Evolutionary conservation across 2,797 vertebrate species (phyloP).

Genomic region (Takifugu ocellatus): DNA sequence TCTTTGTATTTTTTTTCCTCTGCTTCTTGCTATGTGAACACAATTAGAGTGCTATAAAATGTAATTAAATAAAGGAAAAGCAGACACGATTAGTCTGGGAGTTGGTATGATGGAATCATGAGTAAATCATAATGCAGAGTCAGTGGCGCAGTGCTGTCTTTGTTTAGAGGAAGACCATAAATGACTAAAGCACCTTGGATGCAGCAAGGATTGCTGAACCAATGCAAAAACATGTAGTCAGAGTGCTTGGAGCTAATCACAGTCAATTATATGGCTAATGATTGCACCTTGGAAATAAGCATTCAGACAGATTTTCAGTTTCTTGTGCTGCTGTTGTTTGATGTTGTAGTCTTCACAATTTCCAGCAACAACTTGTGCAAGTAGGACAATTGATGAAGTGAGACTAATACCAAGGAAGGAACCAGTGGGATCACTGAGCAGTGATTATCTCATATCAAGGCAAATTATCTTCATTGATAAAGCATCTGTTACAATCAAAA

Average conservation of each 20-base stretch:
- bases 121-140: constrained; percentile 52
- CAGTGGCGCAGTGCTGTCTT: constrained; percentile 42
- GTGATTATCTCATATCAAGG: constrained; percentile 23
- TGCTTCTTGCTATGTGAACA: constrained; percentile 54
- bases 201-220: constrained; percentile 6
- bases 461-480: no score
- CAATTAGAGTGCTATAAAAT: constrained; percentile 58
- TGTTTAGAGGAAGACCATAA: constrained; percentile 45
- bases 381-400: constrained; percentile 25
- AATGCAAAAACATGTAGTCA: constrained; percentile 10
- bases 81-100: constrained; percentile 52
- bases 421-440: constrained; percentile 14
- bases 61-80: constrained; percentile 53
- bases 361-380: constrained; percentile 17
- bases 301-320: no score
- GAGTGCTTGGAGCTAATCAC: constrained; percentile 28
- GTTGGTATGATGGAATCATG: constrained; percentile 38
- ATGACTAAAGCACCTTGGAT: constrained; percentile 51
- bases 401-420: constrained; percentile 12
- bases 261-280: no score
- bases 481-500: no score
- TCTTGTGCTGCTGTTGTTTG: no score
- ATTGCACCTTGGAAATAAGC: no score
- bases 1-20: constrained; percentile 15
- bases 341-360: constrained; percentile 43